Percentiles rank a stretch among this genome's conserved stretches.
Evolutionary conservation across 2,113 vertebrate genomes (phyloP).

Genomic region (Strix uralensis): DNA sequence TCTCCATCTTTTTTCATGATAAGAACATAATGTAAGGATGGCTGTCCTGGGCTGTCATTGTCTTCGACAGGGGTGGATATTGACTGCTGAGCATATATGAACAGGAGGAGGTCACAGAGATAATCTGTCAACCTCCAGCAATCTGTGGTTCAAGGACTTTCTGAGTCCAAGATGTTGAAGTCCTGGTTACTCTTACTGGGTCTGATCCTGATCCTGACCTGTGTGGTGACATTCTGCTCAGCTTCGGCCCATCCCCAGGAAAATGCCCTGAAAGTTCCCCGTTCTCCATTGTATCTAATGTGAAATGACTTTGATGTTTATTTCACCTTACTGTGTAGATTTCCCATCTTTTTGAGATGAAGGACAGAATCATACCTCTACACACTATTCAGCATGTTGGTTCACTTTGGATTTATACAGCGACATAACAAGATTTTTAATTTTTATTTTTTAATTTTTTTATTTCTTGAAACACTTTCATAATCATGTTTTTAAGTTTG

Average conservation of each 20-base stretch:
- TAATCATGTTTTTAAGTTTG: not conserved
- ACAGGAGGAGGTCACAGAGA: not conserved
- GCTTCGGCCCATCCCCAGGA: accelerated
- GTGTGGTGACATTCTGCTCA: not conserved
- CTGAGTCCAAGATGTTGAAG: not conserved
- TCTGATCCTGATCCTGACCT: not conserved
- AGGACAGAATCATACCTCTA: not conserved
- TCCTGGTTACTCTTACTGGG: not conserved
- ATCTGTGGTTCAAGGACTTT: not conserved
- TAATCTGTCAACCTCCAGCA: not conserved
- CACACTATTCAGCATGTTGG: not conserved
- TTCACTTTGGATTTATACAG: not conserved
- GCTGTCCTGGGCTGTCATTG: not conserved
- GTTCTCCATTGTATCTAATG: not conserved
- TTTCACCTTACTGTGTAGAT: not conserved
- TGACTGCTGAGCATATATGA: not conserved
- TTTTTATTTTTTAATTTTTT: not conserved
- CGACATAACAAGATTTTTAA: not conserved
- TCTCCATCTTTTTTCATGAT: not conserved
- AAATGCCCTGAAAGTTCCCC: not conserved
- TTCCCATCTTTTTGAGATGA: not conserved
- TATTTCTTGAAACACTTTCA: not conserved
- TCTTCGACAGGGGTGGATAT: not conserved
- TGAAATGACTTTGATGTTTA: not conserved
- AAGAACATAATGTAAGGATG: not conserved